Base-by-base conservation (phyloP, 2,113 vertebrate genomes). In the Cnemophilus loriae region DNA sequence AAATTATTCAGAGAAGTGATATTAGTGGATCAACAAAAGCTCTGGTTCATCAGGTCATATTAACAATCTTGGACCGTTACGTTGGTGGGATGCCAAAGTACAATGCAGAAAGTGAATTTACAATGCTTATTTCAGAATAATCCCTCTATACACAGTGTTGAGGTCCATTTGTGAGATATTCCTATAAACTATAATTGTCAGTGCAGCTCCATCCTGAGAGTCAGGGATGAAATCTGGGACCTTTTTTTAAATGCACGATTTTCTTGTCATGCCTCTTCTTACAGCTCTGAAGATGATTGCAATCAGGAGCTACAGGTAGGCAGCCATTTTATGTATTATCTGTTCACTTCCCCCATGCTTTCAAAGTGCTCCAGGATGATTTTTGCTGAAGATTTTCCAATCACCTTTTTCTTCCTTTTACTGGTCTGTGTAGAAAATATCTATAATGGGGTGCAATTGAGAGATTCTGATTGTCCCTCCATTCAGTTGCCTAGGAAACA, bases 401-500 rank as follows among this genome's bases (percentile, higher is more conserved):
- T 86, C 80, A 81, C 87, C 77, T 92, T 75, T 69, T 86, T 75
- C 83, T 92, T 93, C 91, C 57, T 95, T 96, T 80, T 89, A 71
- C 93, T 61, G 80, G 71, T 77, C 95, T 84, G 81, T 91, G 79
- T 93, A 95, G 95, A 96, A 95, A 91, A 96, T 95, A 92, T 57
- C 85, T 67, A 70, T 92, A 95, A 97, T 81, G 68, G 91, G 93
- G 87, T 97, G 44, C 83, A 90, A 94, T 93, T 87, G 92, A 95
- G 96, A 93, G 86, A 92, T 73, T 93, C 90, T 95, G 97, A 97
- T 96, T 91, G 96, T 96, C 96, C 97, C 78, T 94, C 86, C 76
- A 78, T 75, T n/a, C 52, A 76, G 98, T 98, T 98, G 96, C 98
- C 98, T 96, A 95, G 98, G 97, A 97, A 98, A 98, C 97, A 53